phyloP scores from a whole-genome alignment of 2,113 vertebrate genomes.

The Cyanoramphus novaezelandiae region DNA sequence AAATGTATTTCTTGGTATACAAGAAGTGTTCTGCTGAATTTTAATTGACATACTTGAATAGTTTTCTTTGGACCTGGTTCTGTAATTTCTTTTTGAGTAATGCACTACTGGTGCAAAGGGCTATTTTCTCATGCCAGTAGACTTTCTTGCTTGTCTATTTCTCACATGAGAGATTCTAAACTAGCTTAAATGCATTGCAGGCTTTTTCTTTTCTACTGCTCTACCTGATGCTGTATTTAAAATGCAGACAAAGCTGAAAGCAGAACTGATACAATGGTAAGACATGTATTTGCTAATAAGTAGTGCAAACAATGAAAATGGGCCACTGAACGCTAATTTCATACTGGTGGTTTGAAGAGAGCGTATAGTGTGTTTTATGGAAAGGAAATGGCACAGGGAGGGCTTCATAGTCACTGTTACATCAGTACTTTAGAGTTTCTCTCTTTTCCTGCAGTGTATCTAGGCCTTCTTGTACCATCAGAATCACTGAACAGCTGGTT shows the following conservation, averaged over 20 bases:
- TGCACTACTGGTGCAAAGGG: neutral
- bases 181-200: neutral
- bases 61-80: neutral
- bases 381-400: neutral
- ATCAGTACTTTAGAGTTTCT: neutral
- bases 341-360: neutral
- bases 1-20: neutral
- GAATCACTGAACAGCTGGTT: neutral
- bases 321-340: neutral
- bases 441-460: neutral
- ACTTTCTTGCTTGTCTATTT: neutral
- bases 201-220: neutral
- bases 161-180: neutral
- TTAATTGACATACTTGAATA: neutral
- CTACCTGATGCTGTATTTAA: neutral
- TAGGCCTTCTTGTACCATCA: neutral
- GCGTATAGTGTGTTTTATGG: neutral
- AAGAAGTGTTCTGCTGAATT: neutral
- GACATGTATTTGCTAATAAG: neutral
- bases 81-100: neutral
- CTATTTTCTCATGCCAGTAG: neutral
- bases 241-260: neutral
- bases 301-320: neutral
- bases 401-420: neutral
- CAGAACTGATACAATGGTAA: neutral